phyloP scores from a whole-genome alignment of 2,888 invertebrate genomes.

The Megamerina dolium region DNA sequence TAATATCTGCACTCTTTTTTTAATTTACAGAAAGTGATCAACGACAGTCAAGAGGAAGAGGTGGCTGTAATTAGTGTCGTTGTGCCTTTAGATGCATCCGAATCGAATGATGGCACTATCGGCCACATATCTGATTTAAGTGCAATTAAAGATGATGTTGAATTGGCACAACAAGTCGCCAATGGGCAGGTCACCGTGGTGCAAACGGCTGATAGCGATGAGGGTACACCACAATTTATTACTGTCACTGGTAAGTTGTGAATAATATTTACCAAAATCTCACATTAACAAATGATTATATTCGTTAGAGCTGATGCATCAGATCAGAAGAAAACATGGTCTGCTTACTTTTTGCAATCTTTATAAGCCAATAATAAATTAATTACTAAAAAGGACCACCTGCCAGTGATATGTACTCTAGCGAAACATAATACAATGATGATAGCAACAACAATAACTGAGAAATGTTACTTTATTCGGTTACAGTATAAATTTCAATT shows the following conservation, averaged over 20 bases:
- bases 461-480: too few species aligned
- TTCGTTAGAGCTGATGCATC: not conserved
- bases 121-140: slow-evolving; percentile 33
- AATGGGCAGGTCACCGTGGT: slow-evolving; percentile 44
- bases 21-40: slow-evolving; percentile 37
- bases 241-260: slow-evolving; percentile 44
- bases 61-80: slow-evolving; percentile 43
- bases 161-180: slow-evolving; percentile 42
- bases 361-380: too few species aligned
- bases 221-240: slow-evolving; percentile 41
- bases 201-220: slow-evolving; percentile 35
- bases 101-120: slow-evolving; percentile 38
- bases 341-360: not conserved
- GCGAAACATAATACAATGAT: too few species aligned
- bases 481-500: too few species aligned
- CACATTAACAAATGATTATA: too few species aligned
- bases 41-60: slow-evolving; percentile 28
- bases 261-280: too few species aligned
- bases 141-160: slow-evolving; percentile 35
- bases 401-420: too few species aligned
- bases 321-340: not conserved
- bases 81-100: slow-evolving; percentile 45
- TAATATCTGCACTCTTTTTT: too few species aligned
- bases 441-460: too few species aligned
- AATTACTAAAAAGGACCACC: too few species aligned